Conservation (phyloP, 2,888 invertebrate species). For the Ophion obscuratus region DNA sequence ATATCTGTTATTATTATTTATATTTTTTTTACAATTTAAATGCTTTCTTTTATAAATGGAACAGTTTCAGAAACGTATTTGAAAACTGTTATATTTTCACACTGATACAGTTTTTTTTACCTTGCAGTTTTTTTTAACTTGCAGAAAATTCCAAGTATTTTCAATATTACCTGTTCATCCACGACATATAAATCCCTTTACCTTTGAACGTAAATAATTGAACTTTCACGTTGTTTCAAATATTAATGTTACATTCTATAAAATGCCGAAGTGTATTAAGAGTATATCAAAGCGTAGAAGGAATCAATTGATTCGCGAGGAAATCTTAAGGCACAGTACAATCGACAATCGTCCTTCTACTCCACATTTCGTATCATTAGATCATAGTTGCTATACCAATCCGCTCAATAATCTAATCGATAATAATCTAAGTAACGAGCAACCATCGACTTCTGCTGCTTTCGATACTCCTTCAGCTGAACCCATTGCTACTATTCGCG, state of each 20-base stretch:
- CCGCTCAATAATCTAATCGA: slow-evolving; percentile 5
- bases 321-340: slow-evolving; percentile 30
- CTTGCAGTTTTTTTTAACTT: too few relatives aligned
- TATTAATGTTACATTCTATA: slow-evolving; percentile 5
- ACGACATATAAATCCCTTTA: too few relatives aligned
- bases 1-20: too few relatives aligned
- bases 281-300: slow-evolving; percentile 34
- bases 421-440: slow-evolving; percentile 21
- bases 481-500: slow-evolving; percentile 11
- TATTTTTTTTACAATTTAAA: too few relatives aligned
- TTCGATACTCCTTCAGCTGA: slow-evolving; percentile 11
- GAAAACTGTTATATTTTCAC: slow-evolving; percentile 3
- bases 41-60: not conserved
- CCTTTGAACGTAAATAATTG: too few relatives aligned
- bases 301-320: slow-evolving; percentile 29
- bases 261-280: slow-evolving; percentile 24
- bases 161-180: too few relatives aligned
- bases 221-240: slow-evolving; percentile 11
- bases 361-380: slow-evolving; percentile 7
- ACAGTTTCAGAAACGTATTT: slow-evolving; percentile 5
- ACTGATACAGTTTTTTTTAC: slow-evolving; percentile 26
- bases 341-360: slow-evolving; percentile 11
- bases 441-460: slow-evolving; percentile 20
- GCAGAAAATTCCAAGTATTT: not conserved
- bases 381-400: slow-evolving; percentile 1